Conservation (phyloP, 2,113 vertebrate species). For the Oryzias javanicus region DNA sequence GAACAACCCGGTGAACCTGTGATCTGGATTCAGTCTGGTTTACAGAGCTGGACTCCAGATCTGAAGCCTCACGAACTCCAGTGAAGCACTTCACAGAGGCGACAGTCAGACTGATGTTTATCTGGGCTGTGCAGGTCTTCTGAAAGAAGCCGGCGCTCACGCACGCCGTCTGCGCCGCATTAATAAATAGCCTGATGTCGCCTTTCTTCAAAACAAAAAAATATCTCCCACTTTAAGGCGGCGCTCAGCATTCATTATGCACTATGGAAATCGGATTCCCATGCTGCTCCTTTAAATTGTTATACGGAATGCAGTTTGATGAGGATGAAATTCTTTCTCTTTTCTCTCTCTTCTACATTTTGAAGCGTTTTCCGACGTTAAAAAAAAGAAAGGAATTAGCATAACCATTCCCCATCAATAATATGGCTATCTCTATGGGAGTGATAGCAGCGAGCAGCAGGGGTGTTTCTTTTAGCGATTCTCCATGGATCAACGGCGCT, state of each 20-base stretch:
- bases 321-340: slow-evolving; percentile 82
- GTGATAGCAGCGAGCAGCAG: slow-evolving; percentile 90
- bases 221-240: slow-evolving; percentile 54
- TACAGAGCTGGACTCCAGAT: too few species aligned
- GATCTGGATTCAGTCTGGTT: too few species aligned
- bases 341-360: slow-evolving; percentile 38
- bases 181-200: slow-evolving; percentile 63
- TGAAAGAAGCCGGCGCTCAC: background rate
- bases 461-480: slow-evolving; percentile 94
- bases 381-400: slow-evolving; percentile 87
- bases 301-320: slow-evolving; percentile 85
- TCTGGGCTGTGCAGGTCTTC: background rate
- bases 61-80: too few species aligned
- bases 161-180: slow-evolving; percentile 13
- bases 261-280: slow-evolving; percentile 80
- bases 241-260: slow-evolving; percentile 73
- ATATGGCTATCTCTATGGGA: slow-evolving; percentile 93
- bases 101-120: too few species aligned
- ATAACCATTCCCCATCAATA: slow-evolving; percentile 92
- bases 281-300: slow-evolving; percentile 82
- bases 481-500: slow-evolving; percentile 94
- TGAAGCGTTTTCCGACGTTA: slow-evolving; percentile 88
- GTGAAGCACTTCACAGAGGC: too few species aligned
- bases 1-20: too few species aligned
- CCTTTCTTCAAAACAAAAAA: slow-evolving; percentile 70